These are phyloP conservation scores for Alcis repandata DNA, from an alignment of 2,888 invertebrate species.

Conservation along the genomic window DNA sequence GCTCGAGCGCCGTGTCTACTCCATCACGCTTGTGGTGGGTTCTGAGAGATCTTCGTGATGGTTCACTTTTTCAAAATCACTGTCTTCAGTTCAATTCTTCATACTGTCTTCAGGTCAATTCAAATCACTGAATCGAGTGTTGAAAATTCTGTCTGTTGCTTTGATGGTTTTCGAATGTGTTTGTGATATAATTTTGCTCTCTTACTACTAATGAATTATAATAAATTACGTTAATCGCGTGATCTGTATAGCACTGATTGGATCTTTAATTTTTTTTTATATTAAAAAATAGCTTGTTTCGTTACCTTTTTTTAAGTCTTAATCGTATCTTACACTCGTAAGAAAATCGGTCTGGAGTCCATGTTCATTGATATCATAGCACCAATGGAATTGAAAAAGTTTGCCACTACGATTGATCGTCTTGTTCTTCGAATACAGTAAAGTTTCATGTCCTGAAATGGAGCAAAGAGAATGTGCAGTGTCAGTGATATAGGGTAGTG, in stretches of 20 bases:
- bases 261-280: no score
- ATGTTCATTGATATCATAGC: no score
- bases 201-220: no score
- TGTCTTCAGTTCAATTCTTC: background rate
- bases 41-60: slow-evolving; percentile 1
- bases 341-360: background rate
- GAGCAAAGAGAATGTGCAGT: background rate
- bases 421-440: background rate
- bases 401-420: background rate
- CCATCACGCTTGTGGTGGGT: slow-evolving; percentile 82
- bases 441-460: background rate
- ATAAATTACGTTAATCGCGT: no score
- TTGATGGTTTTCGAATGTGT: background rate
- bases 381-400: background rate
- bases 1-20: slow-evolving; percentile 80
- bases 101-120: no score
- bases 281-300: no score
- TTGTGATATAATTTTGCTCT: no score
- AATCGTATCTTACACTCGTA: no score
- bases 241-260: no score
- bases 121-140: background rate
- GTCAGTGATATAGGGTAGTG: background rate
- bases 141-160: background rate
- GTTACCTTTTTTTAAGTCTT: no score
- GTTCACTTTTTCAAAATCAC: background rate